Conservation (phyloP, 2,888 invertebrate species). For the Nebria salina region DNA sequence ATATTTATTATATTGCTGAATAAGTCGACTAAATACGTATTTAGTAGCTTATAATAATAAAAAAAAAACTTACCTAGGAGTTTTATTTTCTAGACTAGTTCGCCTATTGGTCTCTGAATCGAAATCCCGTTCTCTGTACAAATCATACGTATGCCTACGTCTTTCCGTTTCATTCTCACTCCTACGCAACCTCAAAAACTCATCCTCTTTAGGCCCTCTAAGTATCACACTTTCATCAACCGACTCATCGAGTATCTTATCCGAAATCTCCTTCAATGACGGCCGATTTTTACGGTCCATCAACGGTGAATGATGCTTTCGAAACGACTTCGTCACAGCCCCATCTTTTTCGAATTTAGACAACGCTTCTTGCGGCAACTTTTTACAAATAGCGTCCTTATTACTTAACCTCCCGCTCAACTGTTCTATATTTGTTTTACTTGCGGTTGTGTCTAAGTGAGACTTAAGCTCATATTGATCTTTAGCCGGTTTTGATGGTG, state of each 20-base stretch:
- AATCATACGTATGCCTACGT: slow-evolving; percentile 45
- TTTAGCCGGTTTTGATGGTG: not conserved
- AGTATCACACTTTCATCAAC: slow-evolving; percentile 21
- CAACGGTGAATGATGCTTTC: slow-evolving; percentile 30
- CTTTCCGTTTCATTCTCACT: slow-evolving; percentile 47
- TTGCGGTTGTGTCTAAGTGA: not conserved
- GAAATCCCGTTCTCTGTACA: slow-evolving; percentile 50
- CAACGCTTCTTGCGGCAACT: slow-evolving; percentile 17
- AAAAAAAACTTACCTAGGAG: slow-evolving; percentile 56
- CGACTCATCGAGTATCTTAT: slow-evolving; percentile 34
- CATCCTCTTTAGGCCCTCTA: slow-evolving; percentile 37
- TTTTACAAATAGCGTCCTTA: slow-evolving; percentile 6
- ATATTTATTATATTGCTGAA: too few species aligned
- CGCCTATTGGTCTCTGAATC: slow-evolving; percentile 55
- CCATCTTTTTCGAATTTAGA: slow-evolving; percentile 20
- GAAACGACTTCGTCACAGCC: slow-evolving; percentile 9
- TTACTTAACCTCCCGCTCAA: not conserved
- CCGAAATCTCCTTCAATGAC: slow-evolving; percentile 33
- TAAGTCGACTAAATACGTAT: not conserved
- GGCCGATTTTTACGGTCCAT: slow-evolving; percentile 22
- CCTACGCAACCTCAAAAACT: slow-evolving; percentile 45
- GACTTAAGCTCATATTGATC: not conserved
- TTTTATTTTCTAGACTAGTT: slow-evolving; percentile 59
- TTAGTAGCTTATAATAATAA: not conserved
- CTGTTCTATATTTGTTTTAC: not conserved